A percentile compares a stretch with the other conserved stretches of the same genome.
phyloP scores from a whole-genome alignment of 2,888 invertebrate genomes.

The Pollenia angustigena region DNA sequence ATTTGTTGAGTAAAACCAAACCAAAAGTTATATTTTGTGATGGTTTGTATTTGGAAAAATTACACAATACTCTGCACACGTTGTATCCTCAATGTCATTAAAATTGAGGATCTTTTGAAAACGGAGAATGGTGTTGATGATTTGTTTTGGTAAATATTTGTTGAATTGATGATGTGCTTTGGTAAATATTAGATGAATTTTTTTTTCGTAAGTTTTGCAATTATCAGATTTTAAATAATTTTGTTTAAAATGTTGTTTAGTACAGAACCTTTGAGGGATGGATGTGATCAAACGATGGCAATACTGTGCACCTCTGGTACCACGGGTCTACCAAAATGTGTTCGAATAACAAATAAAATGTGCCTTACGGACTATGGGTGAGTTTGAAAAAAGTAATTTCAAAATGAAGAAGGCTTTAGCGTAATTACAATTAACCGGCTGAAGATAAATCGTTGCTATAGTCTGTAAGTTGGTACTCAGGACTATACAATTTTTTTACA shows the following conservation, averaged over 20 bases:
- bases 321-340: conserved; percentile 79
- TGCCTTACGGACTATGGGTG: conserved; percentile 46
- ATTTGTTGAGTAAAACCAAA: conserved; percentile 76
- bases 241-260: conserved; percentile 14
- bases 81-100: conserved; percentile 29
- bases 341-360: conserved; percentile 65
- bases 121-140: background rate
- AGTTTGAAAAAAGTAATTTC: background rate
- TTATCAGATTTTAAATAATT: background rate
- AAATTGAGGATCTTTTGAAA: conserved; percentile 11
- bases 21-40: conserved; percentile 78
- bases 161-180: background rate
- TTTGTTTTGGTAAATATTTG: conserved; percentile 21
- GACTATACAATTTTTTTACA: no score
- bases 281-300: conserved; percentile 76
- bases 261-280: conserved; percentile 51
- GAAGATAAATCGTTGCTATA: background rate
- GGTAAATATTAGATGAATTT: conserved; percentile 1
- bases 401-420: no score
- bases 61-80: conserved; percentile 48
- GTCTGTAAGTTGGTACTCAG: no score
- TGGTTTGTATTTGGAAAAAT: conserved; percentile 74
- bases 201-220: background rate
- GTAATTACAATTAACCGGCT: background rate
- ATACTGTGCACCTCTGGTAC: conserved; percentile 80